A percentile compares a stretch with the other conserved stretches of the same genome.
phyloP scores from a whole-genome alignment of 1,140 invertebrate genomes.

The Platorchestia sp. region DNA sequence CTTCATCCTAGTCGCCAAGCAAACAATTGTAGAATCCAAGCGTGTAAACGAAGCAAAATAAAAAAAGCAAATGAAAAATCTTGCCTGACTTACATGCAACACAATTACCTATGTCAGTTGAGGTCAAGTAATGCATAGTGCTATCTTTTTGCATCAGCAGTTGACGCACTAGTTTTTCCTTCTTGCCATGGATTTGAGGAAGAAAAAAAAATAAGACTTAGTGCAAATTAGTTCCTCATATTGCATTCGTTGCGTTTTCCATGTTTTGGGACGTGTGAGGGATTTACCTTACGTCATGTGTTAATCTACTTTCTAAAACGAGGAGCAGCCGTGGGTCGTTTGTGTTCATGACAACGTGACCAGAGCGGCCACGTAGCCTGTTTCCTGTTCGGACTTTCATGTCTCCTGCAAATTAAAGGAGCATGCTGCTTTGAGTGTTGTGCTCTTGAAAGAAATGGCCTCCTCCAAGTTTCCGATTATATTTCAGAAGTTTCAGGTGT shows the following conservation, averaged over 20 bases:
- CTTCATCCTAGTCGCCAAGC: not conserved
- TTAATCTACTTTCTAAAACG: too few relatives aligned
- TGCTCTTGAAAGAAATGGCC: not conserved
- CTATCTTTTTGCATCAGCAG: not conserved
- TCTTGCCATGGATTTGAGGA: not conserved
- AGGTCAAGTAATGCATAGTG: not conserved
- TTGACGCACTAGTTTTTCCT: not conserved
- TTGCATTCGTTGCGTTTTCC: too few relatives aligned
- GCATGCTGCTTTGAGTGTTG: not conserved
- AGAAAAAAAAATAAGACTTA: not conserved
- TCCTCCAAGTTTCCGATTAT: not conserved
- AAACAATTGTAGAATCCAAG: not conserved
- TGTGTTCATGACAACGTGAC: too few relatives aligned
- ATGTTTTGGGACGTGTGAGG: too few relatives aligned
- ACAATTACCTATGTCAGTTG: not conserved
- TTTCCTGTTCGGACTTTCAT: too few relatives aligned
- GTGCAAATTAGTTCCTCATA: too few relatives aligned
- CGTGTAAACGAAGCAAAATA: not conserved
- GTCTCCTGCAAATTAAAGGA: not conserved
- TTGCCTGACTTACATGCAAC: not conserved
- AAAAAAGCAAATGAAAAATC: not conserved
- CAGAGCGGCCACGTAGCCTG: too few relatives aligned
- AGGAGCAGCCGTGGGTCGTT: too few relatives aligned
- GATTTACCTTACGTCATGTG: too few relatives aligned
- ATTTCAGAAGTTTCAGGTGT: not conserved